Percentiles rank a stretch among this genome's conserved stretches.
These are phyloP conservation scores for Euwallacea similis DNA, from an alignment of 1,140 invertebrate genomes.

Conservation along the genomic window DNA sequence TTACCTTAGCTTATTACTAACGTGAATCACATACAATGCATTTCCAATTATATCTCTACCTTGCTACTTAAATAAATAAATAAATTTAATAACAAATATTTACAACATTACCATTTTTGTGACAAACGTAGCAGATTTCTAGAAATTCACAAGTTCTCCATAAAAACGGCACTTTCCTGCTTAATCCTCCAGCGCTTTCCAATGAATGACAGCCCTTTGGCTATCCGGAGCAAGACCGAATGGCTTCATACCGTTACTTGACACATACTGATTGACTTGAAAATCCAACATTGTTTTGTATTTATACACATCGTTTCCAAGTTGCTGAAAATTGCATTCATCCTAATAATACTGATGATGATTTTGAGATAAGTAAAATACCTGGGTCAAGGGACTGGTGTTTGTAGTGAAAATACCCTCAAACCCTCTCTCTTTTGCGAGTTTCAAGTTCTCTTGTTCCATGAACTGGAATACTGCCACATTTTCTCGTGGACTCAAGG, in stretches of 20 bases:
- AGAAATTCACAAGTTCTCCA: no score
- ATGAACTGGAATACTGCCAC: slow-evolving; percentile 74
- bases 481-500: slow-evolving; percentile 70
- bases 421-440: slow-evolving; percentile 68
- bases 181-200: slow-evolving; percentile 60
- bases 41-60: no score
- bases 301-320: slow-evolving; percentile 75
- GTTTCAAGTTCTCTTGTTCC: slow-evolving; percentile 70
- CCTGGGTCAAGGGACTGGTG: slow-evolving; percentile 81
- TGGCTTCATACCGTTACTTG: slow-evolving; percentile 68
- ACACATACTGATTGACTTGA: slow-evolving; percentile 77
- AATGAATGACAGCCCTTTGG: slow-evolving; percentile 73
- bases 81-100: no score
- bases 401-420: slow-evolving; percentile 81
- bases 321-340: slow-evolving; percentile 63
- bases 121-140: no score
- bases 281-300: slow-evolving; percentile 76
- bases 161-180: no score
- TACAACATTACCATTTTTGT: no score
- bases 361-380: slow-evolving; percentile 50
- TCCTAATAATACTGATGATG: not conserved
- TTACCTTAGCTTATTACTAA: no score
- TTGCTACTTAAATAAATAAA: no score
- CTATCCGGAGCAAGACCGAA: slow-evolving; percentile 73
- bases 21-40: no score